Base-by-base conservation (phyloP, 2,888 invertebrate genomes). In the Maniola hyperantus region DNA sequence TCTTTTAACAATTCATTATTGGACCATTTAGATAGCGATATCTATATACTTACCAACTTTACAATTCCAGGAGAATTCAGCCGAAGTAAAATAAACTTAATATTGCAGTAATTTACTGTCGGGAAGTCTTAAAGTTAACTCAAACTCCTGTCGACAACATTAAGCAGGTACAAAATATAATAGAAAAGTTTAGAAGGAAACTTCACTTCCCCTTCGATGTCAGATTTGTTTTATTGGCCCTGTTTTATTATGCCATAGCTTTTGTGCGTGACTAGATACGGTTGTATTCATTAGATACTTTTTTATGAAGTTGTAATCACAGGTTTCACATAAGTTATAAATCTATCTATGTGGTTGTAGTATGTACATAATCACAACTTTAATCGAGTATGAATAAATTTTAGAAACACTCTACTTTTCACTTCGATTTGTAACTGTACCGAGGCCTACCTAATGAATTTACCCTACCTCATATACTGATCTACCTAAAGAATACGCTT, bases 121-220 rank as follows among this genome's bases (percentile, higher is more conserved):
- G 34, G 42, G 26, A 48, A 48, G 55, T 53, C 48, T 61, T 55
- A 26, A 55, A 66, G 55, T 66, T 66, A 66, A 34, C 61, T 66
- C 44, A 54, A 63, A 55, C 63, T 63, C 63, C 62, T 62, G 51
- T 61, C 61, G 57, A 65, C 65, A 65, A 62, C 57, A 70, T 70
- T 67, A 70, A 61, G 58, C 59, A 60, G 58, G 64, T 67, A 67
- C 63, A 66, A 64, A 68, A 70, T 71, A 68, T 68, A 72, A 71
- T 67, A 65, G 67, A 51, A 64, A 69, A 69, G 67, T 71, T 70
- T 54, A 48, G 62, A 53, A 48, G 55, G 42, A 61, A 60, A 59
- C 33, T 61, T 54, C 20, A 48, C 46, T 46, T 53, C 57, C 65
- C 53, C 44, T 42, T 65, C 59, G 51, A 65, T 50, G 61, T 61